A percentile compares a stretch with the other conserved stretches of the same genome.
These are phyloP conservation scores for Pimpla rufipes DNA, from an alignment of 2,888 invertebrate genomes.

Conservation along the genomic window DNA sequence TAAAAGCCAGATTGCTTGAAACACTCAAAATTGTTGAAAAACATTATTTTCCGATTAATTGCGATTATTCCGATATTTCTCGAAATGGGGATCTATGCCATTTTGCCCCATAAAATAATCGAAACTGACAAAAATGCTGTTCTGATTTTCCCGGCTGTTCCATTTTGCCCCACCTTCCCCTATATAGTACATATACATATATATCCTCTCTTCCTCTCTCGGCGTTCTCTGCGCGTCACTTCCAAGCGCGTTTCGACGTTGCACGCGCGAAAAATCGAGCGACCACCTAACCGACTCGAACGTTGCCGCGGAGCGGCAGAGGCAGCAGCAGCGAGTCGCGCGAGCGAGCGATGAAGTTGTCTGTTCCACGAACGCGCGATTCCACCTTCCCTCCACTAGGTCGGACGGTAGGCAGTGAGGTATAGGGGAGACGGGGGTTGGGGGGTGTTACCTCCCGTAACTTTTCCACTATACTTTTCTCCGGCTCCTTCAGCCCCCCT, in stretches of 20 bases:
- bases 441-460: slow-evolving; percentile 24
- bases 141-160: too few species aligned
- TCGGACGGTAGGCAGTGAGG: neutral
- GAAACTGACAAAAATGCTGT: too few species aligned
- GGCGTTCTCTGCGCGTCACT: slow-evolving; percentile 35
- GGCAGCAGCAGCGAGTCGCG: neutral
- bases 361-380: slow-evolving; percentile 33
- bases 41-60: too few species aligned
- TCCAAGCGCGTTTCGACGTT: slow-evolving; percentile 22
- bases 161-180: too few species aligned
- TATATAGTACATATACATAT: neutral
- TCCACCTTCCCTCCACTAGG: slow-evolving; percentile 17
- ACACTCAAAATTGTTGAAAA: too few species aligned
- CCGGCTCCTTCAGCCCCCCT: slow-evolving; percentile 33
- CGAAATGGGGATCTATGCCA: too few species aligned
- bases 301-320: neutral
- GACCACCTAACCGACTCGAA: neutral
- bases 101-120: too few species aligned
- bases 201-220: neutral
- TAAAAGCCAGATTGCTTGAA: too few species aligned
- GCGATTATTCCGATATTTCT: too few species aligned
- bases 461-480: slow-evolving; percentile 52
- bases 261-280: slow-evolving; percentile 56
- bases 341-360: slow-evolving; percentile 24
- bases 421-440: too few species aligned